These are phyloP conservation scores for Trichopria drosophilae DNA, from an alignment of 2,888 invertebrate species.

Conservation along the genomic window DNA sequence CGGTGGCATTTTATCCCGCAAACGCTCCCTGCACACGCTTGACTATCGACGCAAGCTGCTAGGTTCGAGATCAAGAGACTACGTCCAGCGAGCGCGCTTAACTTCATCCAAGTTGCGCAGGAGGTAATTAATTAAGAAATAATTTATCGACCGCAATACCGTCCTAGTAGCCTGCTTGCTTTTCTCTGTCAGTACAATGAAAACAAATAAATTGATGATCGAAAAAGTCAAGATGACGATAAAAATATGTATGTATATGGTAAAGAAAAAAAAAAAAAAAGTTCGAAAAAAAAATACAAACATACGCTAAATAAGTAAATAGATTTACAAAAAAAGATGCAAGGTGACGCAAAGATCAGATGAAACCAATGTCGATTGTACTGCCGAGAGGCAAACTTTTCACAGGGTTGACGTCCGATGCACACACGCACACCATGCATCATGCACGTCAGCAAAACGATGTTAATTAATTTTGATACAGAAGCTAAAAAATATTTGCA, in stretches of 20 bases:
- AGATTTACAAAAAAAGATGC: conserved; percentile 41
- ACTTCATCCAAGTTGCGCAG: conserved; percentile 53
- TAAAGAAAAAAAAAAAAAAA: conserved; percentile 26
- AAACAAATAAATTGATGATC: conserved; percentile 21
- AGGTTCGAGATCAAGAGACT: conserved; percentile 54
- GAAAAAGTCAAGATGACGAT: conserved; percentile 34
- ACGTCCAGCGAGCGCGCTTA: conserved; percentile 55
- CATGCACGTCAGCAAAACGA: conserved; percentile 30
- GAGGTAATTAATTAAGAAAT: conserved; percentile 53
- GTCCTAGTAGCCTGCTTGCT: conserved; percentile 47
- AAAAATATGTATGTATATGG: conserved; percentile 35
- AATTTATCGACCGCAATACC: conserved; percentile 48
- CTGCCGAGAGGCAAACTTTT: conserved; percentile 51
- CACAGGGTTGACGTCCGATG: too few species aligned
- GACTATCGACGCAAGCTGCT: conserved; percentile 56
- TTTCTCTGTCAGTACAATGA: conserved; percentile 31
- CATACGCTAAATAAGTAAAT: conserved; percentile 30
- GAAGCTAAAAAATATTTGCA: conserved; percentile 40
- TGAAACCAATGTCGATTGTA: conserved; percentile 39
- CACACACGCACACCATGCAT: too few species aligned
- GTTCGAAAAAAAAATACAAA: conserved; percentile 37
- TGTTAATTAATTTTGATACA: conserved; percentile 42
- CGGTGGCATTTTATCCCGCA: conserved; percentile 50
- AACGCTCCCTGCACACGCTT: conserved; percentile 51
- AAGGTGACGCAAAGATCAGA: too few species aligned